These are phyloP conservation scores for Teleogryllus occipitalis DNA, from an alignment of 1,140 invertebrate genomes.

Conservation along the genomic window DNA sequence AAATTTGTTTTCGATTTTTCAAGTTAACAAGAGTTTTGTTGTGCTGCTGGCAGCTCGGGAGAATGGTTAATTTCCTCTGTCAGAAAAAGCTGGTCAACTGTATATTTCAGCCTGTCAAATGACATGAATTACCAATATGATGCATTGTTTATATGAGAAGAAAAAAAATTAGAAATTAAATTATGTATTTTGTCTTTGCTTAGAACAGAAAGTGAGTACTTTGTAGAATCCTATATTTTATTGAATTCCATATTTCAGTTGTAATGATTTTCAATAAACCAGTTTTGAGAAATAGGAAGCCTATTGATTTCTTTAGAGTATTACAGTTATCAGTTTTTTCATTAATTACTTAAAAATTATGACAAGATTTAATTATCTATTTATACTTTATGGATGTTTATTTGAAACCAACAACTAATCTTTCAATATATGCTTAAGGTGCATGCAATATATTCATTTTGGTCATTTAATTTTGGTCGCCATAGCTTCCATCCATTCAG, in stretches of 20 bases:
- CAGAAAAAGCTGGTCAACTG: too few species aligned
- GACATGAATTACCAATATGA: too few species aligned
- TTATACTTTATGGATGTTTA: background rate
- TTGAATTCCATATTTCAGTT: background rate
- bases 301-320: background rate
- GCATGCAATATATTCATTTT: too few species aligned
- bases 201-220: background rate
- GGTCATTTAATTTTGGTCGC: too few species aligned
- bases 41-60: too few species aligned
- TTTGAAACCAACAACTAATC: background rate
- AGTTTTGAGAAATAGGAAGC: background rate
- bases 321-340: background rate
- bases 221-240: background rate
- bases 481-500: too few species aligned
- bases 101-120: too few species aligned
- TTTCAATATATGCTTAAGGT: too few species aligned
- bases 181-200: background rate
- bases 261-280: constrained; percentile 5
- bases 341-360: background rate
- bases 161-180: background rate
- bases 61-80: too few species aligned
- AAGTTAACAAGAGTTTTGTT: too few species aligned
- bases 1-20: too few species aligned
- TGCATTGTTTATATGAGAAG: background rate
- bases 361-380: background rate